Percentiles rank a stretch among this genome's conserved stretches.
Conservation (phyloP, 1,140 invertebrate genomes). For the Parapsyche elsis region DNA sequence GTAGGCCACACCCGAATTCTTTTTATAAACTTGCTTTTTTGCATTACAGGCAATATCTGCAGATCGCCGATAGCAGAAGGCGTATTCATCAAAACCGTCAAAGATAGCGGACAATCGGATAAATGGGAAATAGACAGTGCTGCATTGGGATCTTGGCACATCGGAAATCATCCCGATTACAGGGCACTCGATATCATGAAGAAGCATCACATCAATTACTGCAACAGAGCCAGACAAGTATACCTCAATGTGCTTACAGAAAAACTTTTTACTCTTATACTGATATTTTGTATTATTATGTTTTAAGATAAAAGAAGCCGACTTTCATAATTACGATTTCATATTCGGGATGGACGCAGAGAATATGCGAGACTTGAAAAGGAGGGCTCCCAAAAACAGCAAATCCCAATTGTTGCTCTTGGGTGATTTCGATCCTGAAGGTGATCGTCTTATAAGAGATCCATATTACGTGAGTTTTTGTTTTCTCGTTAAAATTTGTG, state of each 20-base stretch:
- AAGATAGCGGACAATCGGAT: constrained; percentile 70
- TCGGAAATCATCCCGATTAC: constrained; percentile 82
- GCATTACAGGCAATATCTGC: constrained; percentile 89
- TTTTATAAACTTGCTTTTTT: too few relatives aligned
- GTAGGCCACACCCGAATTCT: too few relatives aligned
- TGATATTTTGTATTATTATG: constrained; percentile 38
- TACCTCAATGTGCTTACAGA: constrained; percentile 15
- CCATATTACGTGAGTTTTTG: constrained; percentile 82
- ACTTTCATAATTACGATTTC: constrained; percentile 84
- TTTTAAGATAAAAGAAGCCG: constrained; percentile 73
- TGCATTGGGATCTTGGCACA: constrained; percentile 86
- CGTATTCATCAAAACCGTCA: constrained; percentile 81
- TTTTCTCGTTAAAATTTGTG: constrained; percentile 18
- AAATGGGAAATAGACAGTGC: constrained; percentile 91
- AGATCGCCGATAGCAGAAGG: constrained; percentile 95
- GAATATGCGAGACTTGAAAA: constrained; percentile 79
- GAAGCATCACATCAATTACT: constrained; percentile 77
- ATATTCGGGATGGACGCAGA: constrained; percentile 93
- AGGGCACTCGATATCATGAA: constrained; percentile 79
- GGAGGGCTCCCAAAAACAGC: constrained; percentile 70
- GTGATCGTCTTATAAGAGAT: constrained; percentile 84
- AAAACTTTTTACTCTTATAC: background rate
- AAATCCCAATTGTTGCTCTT: constrained; percentile 81
- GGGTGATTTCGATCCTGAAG: constrained; percentile 84
- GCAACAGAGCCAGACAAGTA: constrained; percentile 82